Conservation (phyloP, 2,113 vertebrate genomes). For the Micromys minutus region DNA sequence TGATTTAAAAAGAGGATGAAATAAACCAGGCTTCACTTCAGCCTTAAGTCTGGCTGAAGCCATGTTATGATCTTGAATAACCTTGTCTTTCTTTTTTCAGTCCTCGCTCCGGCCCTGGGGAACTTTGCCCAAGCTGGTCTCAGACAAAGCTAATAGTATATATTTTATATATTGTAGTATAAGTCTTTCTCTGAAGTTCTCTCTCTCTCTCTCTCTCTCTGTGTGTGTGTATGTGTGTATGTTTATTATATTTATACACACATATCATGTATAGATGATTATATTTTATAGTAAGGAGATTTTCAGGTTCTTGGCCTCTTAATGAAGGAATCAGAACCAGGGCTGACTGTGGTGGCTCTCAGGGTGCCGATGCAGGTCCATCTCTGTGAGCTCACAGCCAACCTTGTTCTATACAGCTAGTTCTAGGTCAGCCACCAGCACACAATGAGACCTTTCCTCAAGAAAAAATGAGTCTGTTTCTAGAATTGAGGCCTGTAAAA, state of each 20-base stretch:
- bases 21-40: no score
- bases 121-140: no score
- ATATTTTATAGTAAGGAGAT: neutral
- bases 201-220: neutral
- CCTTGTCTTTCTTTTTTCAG: no score
- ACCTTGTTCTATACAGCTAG: neutral
- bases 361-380: neutral
- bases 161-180: neutral
- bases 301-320: neutral
- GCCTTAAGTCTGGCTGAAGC: no score
- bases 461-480: neutral
- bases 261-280: neutral
- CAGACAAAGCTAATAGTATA: neutral
- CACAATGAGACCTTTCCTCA: neutral
- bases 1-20: no score
- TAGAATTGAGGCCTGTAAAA: slow-evolving; percentile 34
- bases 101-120: no score
- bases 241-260: neutral
- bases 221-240: neutral
- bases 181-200: neutral
- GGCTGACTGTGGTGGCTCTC: neutral
- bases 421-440: neutral
- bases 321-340: neutral
- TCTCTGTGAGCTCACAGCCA: no score
- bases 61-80: no score